Conservation (phyloP, 2,113 vertebrate genomes). For the Coracopsis vasa region DNA sequence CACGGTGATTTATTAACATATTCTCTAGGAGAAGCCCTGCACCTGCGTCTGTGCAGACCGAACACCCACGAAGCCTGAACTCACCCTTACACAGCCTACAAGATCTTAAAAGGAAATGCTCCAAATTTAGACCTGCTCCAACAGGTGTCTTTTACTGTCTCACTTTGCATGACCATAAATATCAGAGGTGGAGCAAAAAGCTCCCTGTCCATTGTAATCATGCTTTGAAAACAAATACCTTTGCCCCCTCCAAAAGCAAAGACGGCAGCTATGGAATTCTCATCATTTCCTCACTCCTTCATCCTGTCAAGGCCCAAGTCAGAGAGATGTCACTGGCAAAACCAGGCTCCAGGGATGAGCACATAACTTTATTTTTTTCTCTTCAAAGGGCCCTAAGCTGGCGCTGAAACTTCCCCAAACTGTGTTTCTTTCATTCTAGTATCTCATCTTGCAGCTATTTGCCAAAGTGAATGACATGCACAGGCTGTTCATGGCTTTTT, state of each 20-base stretch:
- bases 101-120: constrained; percentile 66
- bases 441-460: constrained; percentile 60
- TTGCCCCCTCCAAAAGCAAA: constrained; percentile 16
- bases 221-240: constrained; percentile 64
- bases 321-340: constrained; percentile 30
- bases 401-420: constrained; percentile 31
- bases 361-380: constrained; percentile 14
- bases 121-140: constrained; percentile 71
- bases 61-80: constrained; percentile 63
- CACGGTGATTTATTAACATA: constrained; percentile 79
- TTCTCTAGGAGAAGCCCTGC: constrained; percentile 72
- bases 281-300: constrained; percentile 75
- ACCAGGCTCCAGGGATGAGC: constrained; percentile 54
- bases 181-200: constrained; percentile 63
- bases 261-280: constrained; percentile 64
- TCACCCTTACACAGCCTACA: constrained; percentile 51
- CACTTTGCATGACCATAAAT: constrained; percentile 63
- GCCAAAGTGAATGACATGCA: constrained; percentile 53
- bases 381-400: constrained; percentile 35
- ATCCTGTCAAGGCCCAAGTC: constrained; percentile 64
- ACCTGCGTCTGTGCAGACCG: constrained; percentile 71
- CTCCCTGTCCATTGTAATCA: constrained; percentile 30
- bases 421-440: constrained; percentile 46
- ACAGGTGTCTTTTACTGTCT: constrained; percentile 76
- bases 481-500: constrained; percentile 56